phyloP scores from a whole-genome alignment of 1,140 invertebrate species.

The Ectropis grisescens region DNA sequence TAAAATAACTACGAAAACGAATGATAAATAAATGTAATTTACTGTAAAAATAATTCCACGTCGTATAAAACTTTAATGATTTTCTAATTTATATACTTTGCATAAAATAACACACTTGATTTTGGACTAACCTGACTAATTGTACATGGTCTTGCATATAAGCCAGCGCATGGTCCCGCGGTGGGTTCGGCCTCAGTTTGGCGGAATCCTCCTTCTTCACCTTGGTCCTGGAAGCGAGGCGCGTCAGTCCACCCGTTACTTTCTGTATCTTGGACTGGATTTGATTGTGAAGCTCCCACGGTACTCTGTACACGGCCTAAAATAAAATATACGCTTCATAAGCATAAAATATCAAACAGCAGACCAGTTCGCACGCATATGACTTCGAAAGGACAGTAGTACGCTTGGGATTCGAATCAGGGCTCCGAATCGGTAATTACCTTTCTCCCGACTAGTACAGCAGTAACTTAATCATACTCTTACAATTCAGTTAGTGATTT shows the following conservation, averaged over 20 bases:
- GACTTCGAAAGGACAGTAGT: too few species aligned
- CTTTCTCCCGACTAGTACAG: too few species aligned
- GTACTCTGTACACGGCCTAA: constrained; percentile 81
- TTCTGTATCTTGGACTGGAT: constrained; percentile 97
- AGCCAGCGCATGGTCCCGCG: constrained; percentile 69
- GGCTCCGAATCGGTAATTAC: too few species aligned
- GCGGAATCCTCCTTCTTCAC: constrained; percentile 79
- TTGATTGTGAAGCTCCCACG: constrained; percentile 94
- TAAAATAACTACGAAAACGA: too few species aligned
- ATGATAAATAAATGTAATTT: too few species aligned
- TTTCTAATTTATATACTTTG: too few species aligned
- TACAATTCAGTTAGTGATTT: too few species aligned
- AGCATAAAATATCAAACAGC: background rate
- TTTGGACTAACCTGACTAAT: constrained; percentile 55
- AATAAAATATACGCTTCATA: background rate
- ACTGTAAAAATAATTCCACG: too few species aligned
- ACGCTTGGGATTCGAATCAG: too few species aligned
- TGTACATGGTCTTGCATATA: constrained; percentile 65
- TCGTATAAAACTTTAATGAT: too few species aligned
- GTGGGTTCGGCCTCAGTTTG: constrained; percentile 40
- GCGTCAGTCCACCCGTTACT: constrained; percentile 91
- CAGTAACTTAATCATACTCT: too few species aligned
- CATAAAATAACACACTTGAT: too few species aligned
- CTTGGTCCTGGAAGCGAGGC: constrained; percentile 89
- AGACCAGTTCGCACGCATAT: background rate